Base-by-base conservation (phyloP, 2,888 invertebrate genomes). In the Eulithis testata region DNA sequence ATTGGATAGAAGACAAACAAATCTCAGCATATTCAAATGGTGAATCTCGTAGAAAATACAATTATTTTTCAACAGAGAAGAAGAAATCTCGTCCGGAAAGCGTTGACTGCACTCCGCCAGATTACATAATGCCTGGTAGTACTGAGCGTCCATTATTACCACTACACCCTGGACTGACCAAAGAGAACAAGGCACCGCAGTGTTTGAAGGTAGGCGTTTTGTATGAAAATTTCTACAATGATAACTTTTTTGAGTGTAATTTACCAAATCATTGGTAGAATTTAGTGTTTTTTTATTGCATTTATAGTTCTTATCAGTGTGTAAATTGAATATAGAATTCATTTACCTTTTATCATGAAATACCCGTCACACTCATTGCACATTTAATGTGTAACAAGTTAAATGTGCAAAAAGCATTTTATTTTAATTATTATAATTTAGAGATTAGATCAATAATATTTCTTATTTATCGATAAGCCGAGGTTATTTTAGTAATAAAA, bases 21-120 rank as follows among this genome's bases (percentile, higher is more conserved):
- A 8, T 40, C 8, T 40, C 6, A 9, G 40, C 8, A 40, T 9
- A 5, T 40, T 40, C 9, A 40, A 9, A 7, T 8, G 2, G 40
- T 40, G 9, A 40, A 40, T 40, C 40, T 40, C 9, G 9, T 9
- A 5, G 9, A 9, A 40, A 40, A 40, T 40, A 40, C 0, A 40
- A 11, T 49, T 4, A 2, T 49, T 14, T 12, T 11, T 50, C 31
- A 9, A 47, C 74, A 94, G 98, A 98, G 85, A 98, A 98, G 91
- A 98, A 98, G 89, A 97, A 97, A 78, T 94, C 95, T 63, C 95
- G 98, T 5, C 96, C 97, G 0, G 98, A 98, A 80, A 97, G 97
- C 72, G 96, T 98, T 0, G 99, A 99, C 87, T 99, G 98, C 85
- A 98, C 98, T 0, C 99, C 99, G 2, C 98, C 99, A 0, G 99